Evolutionary conservation across 2,113 vertebrate genomes (phyloP), one percentile per base, ranked within the genome.

Genomic region (Gymnocephalus cernua): DNA sequence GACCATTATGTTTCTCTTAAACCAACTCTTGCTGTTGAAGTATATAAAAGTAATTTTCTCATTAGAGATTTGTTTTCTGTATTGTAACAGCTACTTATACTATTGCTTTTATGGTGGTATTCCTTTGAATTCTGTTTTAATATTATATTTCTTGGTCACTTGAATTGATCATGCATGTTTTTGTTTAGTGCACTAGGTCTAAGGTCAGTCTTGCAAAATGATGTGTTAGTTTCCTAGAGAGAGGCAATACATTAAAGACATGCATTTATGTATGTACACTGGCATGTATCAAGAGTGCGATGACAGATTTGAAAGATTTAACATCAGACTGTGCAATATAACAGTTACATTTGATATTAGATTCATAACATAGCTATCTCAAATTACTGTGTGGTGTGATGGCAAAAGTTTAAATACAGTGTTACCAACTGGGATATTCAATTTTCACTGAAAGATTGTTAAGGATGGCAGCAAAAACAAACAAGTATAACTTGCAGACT

Each of bases 251-350:
- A 54, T 53, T 9, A 53, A 54, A 69, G 7, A 16, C 50, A 69
- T 21, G 21, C 32, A 51, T 53, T 68, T 15, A 13, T 19, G 16
- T 32, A 15, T 62, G 4, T 54, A 54, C 7, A 19, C 23, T 16
- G 25, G 38, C 35, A 14, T 13, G 8, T 13, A 44, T 41, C 4
- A 62, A 76, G 62, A 6, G 19, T 44, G 48, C 13, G 7, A 66
- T 41, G 67, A 85, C 67, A 77, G 14, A 18, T 45, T 15, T 38
- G 27, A 79, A 48, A 76, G 27, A 77, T 58, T 19, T 50, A 54
- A 57, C 65, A 21, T 67, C 47, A 44, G n/a, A 58, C 19, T 54
- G n/a, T 4, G 7, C 35, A 27, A 38, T n/a, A n/a, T 10, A 38
- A 45, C 11, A 19, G 23, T 41, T 18, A 58, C 2, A 9, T 67